phyloP scores from a whole-genome alignment of 2,888 invertebrate genomes.

The Clunio marinus region DNA sequence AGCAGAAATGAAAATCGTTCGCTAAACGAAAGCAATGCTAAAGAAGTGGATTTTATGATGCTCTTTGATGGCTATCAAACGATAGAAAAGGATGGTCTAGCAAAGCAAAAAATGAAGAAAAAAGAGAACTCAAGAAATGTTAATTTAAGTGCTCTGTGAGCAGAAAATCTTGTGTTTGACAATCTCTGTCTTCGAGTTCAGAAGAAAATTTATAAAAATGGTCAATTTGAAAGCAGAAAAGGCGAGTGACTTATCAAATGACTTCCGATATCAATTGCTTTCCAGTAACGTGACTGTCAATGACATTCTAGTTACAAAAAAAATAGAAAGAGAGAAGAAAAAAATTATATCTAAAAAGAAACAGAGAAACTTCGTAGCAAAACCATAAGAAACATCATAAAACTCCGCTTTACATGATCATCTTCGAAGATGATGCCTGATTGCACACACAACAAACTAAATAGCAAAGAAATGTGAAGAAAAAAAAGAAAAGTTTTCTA shows the following conservation, averaged over 20 bases:
- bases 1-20: neutral
- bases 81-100: neutral
- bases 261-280: neutral
- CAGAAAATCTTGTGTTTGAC: neutral
- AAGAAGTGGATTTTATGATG: conserved; percentile 16
- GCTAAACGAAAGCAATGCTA: neutral
- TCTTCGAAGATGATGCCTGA: neutral
- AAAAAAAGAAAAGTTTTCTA: neutral
- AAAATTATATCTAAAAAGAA: neutral
- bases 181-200: neutral
- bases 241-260: too few relatives aligned
- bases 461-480: neutral
- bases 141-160: neutral
- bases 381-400: neutral
- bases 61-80: conserved; percentile 6
- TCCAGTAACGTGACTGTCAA: neutral
- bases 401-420: neutral
- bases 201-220: neutral
- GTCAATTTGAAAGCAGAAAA: neutral
- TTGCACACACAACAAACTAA: neutral
- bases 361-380: neutral
- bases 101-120: neutral
- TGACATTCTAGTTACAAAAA: neutral
- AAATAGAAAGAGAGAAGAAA: neutral
- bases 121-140: neutral